Conservation (phyloP, 2,888 invertebrate species). For the Neocrepidodera transversa region DNA sequence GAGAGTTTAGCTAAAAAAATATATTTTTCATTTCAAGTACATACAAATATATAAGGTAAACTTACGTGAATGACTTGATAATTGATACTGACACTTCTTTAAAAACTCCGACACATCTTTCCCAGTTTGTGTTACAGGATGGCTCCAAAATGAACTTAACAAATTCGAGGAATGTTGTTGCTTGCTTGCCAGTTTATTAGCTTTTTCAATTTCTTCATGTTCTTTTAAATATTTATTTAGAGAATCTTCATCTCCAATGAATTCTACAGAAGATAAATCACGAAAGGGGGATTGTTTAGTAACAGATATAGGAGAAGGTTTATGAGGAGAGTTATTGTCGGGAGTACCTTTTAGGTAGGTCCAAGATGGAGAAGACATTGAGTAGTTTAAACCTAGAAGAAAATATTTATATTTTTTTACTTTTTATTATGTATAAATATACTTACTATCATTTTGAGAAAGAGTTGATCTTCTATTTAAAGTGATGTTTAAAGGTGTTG, state of each 20-base stretch:
- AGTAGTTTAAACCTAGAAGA: conserved; percentile 48
- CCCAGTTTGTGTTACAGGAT: conserved; percentile 62
- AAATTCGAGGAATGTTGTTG: conserved; percentile 61
- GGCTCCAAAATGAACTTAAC: conserved; percentile 65
- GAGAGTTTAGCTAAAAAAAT: conserved; percentile 28
- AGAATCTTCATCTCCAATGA: conserved; percentile 62
- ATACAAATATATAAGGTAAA: background rate
- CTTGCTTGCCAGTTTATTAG: conserved; percentile 47
- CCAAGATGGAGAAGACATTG: conserved; percentile 57
- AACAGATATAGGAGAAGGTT: conserved; percentile 23
- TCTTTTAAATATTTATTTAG: conserved; percentile 62
- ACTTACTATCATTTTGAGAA: conserved; percentile 54
- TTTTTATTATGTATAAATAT: no score
- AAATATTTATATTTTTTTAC: background rate
- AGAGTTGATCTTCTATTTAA: conserved; percentile 57
- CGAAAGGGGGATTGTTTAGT: conserved; percentile 32
- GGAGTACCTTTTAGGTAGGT: conserved; percentile 53
- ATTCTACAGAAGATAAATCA: conserved; percentile 53
- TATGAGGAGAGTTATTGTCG: conserved; percentile 26
- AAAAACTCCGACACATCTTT: conserved; percentile 63
- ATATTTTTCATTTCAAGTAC: background rate
- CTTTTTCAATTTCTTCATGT: conserved; percentile 54
- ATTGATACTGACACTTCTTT: conserved; percentile 65
- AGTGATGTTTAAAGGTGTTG: conserved; percentile 55
- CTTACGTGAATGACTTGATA: conserved; percentile 62